Evolutionary conservation across 2,113 vertebrate species (phyloP), one percentile per base, ranked within the genome.

Genomic region (Rhea americana): DNA sequence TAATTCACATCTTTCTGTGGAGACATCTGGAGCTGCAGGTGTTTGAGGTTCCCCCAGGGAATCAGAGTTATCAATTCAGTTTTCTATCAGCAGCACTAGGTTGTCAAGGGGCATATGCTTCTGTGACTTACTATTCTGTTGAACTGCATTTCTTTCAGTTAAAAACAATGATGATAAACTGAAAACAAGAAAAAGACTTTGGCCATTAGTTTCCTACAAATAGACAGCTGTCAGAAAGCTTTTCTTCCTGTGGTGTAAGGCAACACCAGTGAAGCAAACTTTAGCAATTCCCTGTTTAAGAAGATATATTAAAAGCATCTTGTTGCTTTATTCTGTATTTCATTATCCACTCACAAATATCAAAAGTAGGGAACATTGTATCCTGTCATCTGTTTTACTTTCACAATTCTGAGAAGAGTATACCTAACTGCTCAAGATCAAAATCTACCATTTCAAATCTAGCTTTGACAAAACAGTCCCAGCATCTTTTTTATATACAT

Each of bases 161-260:
- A 87, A 90, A 94, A 95, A 1, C 11, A 53, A 22, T 35, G 21
- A 70, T 22, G 16, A 73, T 73, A 73, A 67, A 72, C 16, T 62
- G 25, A 48, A 85, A 92, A 79, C 11, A 63, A 83, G 35, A 73
- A 92, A 82, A 19, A 61, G 11, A 6, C 30, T 92, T 92, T 90
- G 35, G 35, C 68, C 56, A 82, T 88, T 77, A 82, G 16, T 41
- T 85, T 85, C 39, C 21, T 66, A 61, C n/a, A 75, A 89, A 90
- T 19, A 85, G 68, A 56, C 22, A 85, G 58, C 88, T 94, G 65
- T 76, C 81, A 82, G 56, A 76, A 81, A n/a, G 13, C 30, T 95
- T 91, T 88, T n/a, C n/a, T 72, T 88, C 61, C 58, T 74, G 30
- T n/a, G 66, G 20, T 74, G 30, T 11, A 56, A 62, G 26, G 41